These are phyloP conservation scores for Scaptomyza polygonia DNA, from an alignment of 2,888 invertebrate genomes.

Conservation along the genomic window DNA sequence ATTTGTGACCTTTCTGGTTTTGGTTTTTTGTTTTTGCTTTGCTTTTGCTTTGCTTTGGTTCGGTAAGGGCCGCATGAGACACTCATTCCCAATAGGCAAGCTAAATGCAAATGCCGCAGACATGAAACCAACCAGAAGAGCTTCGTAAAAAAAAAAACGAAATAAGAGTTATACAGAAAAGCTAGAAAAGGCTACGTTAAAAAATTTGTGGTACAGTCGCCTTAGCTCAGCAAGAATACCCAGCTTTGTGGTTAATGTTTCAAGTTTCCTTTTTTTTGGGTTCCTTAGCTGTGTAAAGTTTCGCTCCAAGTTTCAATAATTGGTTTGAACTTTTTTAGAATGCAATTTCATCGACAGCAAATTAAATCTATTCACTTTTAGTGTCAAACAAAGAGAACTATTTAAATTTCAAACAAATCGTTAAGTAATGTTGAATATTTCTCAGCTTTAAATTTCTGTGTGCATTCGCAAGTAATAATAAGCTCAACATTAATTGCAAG, in stretches of 20 bases:
- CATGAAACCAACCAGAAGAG: conserved; percentile 75
- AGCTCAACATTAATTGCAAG: conserved; percentile 19
- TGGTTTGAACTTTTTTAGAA: background rate
- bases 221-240: conserved; percentile 1
- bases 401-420: too few relatives aligned
- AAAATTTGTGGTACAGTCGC: conserved; percentile 49
- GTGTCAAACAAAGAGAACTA: too few relatives aligned
- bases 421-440: background rate
- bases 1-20: conserved; percentile 43
- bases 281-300: conserved; percentile 9
- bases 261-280: conserved; percentile 20
- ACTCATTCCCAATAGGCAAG: conserved; percentile 43
- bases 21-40: conserved; percentile 11
- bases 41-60: conserved; percentile 14
- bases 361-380: too few relatives aligned
- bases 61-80: conserved; percentile 25
- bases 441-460: background rate
- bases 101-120: conserved; percentile 72
- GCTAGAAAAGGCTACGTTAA: conserved; percentile 1
- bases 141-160: conserved; percentile 45
- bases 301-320: background rate
- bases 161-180: conserved; percentile 23
- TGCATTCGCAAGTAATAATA: background rate
- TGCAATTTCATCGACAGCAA: background rate
- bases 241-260: conserved; percentile 23